phyloP scores from a whole-genome alignment of 2,113 vertebrate species.

The Blennius ocellaris region DNA sequence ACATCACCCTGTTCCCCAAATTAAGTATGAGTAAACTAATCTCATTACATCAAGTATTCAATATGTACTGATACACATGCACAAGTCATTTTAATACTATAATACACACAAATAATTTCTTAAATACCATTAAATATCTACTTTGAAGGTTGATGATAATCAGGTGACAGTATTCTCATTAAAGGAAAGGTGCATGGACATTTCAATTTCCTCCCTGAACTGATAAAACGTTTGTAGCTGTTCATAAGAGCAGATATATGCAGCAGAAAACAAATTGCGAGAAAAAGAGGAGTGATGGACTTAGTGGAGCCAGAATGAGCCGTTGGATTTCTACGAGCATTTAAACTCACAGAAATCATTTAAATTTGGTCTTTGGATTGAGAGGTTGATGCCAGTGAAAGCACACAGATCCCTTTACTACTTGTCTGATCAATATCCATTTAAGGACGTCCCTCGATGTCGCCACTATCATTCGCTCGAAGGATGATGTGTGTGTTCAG shows the following conservation, averaged over 20 bases:
- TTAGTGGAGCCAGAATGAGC: slow-evolving; percentile 59
- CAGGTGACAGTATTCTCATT: slow-evolving; percentile 42
- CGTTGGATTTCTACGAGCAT: slow-evolving; percentile 65
- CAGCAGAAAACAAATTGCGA: slow-evolving; percentile 58
- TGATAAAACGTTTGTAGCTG: slow-evolving; percentile 63
- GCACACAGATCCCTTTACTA: slow-evolving; percentile 51
- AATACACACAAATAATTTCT: no score
- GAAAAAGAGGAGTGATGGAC: slow-evolving; percentile 56
- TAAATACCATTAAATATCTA: slow-evolving; percentile 43
- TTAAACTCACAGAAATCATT: slow-evolving; percentile 58
- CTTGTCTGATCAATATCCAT: slow-evolving; percentile 45
- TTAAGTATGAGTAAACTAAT: no score
- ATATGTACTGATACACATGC: no score
- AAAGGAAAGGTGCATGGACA: slow-evolving; percentile 54
- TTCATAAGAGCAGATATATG: slow-evolving; percentile 67
- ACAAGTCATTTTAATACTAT: no score
- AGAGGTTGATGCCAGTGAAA: slow-evolving; percentile 66
- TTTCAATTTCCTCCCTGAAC: slow-evolving; percentile 65
- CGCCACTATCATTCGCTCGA: background rate
- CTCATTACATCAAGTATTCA: no score
- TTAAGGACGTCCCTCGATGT: background rate
- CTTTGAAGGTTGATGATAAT: slow-evolving; percentile 52
- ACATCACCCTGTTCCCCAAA: no score
- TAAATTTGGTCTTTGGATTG: slow-evolving; percentile 31
- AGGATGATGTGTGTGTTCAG: slow-evolving; percentile 61